Evolutionary conservation across 2,797 vertebrate genomes (phyloP), one percentile per base, ranked within the genome.

Genomic region (Urophycis tenuis): DNA sequence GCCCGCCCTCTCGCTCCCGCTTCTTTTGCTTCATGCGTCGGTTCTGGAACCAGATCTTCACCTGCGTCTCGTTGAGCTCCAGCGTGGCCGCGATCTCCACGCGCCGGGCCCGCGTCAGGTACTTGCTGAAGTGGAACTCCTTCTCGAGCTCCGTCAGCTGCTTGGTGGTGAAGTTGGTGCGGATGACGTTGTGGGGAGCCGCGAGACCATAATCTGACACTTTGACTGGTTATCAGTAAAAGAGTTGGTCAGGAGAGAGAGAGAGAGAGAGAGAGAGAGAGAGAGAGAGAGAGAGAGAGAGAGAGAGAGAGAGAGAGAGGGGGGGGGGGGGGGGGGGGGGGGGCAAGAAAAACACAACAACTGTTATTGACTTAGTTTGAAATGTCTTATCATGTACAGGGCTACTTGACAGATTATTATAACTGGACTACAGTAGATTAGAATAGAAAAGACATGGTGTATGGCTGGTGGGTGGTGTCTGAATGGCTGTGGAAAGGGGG

Each of bases 11-110:
- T 12, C 94, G 94, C 79, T 99, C 97, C 15, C 97, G 91, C 77
- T 98, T 99, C 86, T 99, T 99, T 92, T 99, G 97, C 83, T 99
- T 99, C 97, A 99, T 99, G 49, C 97, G 87, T 49, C 97, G 82
- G 89, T 99, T 99, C 90, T 99, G 97, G 90, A 98, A 99, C 97
- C 97, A 99, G 79, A 98, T 98, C 88, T 99, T 99, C 67, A 99
- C 96, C 87, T 99, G 97, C 0, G 96, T 94, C 87, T 94, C 93
- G 82, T 94, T 94, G 30, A 94, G 90, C 83, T 94, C 93, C 1
- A 94, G 92, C 0, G 93, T 96, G 77, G 97, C 97, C 0, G 97
- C 97, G 75, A 98, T 96, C 89, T 99, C 97, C 86, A 98, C 97
- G 25, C 97, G 85, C 34, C 97, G 90, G 0, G 97, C 97, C 8